A percentile compares a stretch with the other conserved stretches of the same genome.
These are phyloP conservation scores for Cygnus buccinator DNA, from an alignment of 2,113 vertebrate genomes.

Conservation along the genomic window DNA sequence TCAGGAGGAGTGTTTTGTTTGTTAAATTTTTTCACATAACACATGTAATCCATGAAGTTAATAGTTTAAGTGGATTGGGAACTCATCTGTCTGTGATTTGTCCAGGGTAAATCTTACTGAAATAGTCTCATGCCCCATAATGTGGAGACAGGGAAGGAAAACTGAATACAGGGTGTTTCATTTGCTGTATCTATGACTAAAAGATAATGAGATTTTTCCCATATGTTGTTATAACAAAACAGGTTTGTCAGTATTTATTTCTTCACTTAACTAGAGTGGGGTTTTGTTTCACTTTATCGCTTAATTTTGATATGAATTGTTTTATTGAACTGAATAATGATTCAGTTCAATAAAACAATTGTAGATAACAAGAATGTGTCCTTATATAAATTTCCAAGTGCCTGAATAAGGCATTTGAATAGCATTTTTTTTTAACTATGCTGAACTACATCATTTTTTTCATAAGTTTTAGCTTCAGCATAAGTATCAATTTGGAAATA, in stretches of 20 bases:
- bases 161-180: neutral
- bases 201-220: neutral
- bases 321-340: neutral
- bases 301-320: neutral
- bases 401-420: neutral
- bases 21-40: neutral
- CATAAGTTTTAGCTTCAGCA: neutral
- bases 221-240: neutral
- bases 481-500: neutral
- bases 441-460: neutral
- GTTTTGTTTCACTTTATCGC: neutral
- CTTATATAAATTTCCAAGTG: neutral
- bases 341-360: too few relatives aligned
- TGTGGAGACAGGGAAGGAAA: neutral
- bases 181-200: neutral
- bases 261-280: neutral
- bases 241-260: neutral
- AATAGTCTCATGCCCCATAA: neutral
- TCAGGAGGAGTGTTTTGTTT: neutral
- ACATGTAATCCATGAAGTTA: neutral
- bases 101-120: neutral
- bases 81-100: neutral
- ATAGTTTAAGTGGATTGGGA: conserved; percentile 23
- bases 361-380: neutral
- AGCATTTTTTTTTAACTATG: neutral